A percentile compares a stretch with the other conserved stretches of the same genome.
Conservation (phyloP, 2,113 vertebrate genomes). For the Paedocypris sp. region DNA sequence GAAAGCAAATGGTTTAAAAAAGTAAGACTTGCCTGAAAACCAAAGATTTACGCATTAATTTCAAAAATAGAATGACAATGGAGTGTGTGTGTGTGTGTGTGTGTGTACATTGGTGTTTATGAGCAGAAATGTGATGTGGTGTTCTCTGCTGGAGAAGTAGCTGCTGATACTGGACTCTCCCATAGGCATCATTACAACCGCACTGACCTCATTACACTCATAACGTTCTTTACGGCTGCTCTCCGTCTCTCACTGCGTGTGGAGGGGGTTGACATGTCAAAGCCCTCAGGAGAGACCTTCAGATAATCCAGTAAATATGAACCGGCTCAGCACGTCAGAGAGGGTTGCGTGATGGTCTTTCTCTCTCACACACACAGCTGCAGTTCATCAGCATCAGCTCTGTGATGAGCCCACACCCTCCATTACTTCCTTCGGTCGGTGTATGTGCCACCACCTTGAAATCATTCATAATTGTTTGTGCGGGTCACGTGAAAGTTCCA, state of each 20-base stretch:
- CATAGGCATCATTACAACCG: constrained; percentile 1
- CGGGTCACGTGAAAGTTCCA: not conserved
- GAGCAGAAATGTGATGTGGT: no score
- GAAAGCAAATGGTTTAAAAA: no score
- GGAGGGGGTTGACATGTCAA: constrained; percentile 17
- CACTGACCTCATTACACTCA: constrained; percentile 20
- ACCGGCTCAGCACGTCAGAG: not conserved
- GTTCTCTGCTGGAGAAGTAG: not conserved
- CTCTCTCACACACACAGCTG: constrained; percentile 15
- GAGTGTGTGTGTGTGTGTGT: not conserved
- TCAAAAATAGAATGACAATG: no score
- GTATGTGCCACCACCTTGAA: not conserved
- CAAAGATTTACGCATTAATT: no score
- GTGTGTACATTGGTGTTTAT: not conserved
- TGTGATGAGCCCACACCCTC: constrained; percentile 15
- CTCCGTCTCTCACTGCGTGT: not conserved
- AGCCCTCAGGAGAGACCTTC: constrained; percentile 14
- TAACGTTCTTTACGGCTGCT: not conserved
- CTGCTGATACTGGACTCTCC: not conserved
- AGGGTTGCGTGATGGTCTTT: constrained; percentile 3
- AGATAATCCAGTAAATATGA: constrained; percentile 25
- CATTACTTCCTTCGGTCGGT: not conserved
- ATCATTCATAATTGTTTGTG: not conserved
- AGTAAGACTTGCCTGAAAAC: no score
- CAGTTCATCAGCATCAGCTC: not conserved